Evolutionary conservation across 37 sponge, comb jelly and placozoan genomes (phyloP), one percentile per base, ranked within the genome.

Genomic region (Eunapius fragilis): DNA sequence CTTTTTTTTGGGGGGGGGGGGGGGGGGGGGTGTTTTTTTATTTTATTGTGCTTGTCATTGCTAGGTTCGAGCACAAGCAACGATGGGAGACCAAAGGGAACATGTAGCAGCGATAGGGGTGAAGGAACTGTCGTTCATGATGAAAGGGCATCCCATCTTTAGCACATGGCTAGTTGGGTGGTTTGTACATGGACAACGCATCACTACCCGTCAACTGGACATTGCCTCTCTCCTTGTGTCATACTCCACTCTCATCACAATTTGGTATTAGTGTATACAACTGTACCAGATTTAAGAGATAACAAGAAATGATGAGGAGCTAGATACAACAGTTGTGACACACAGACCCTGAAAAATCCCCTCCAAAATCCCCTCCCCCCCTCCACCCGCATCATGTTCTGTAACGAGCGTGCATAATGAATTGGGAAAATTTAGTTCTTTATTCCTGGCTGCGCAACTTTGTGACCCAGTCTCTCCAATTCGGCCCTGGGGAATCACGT

Each of bases 11-110:
- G n/a, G n/a, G n/a, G n/a, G n/a, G n/a, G n/a, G n/a, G n/a, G n/a
- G n/a, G n/a, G n/a, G n/a, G n/a, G n/a, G n/a, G n/a, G n/a, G n/a
- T 4, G 31, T 34, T n/a, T 79, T 38, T 17, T 28, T 80, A 1
- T 5, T 79, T 74, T 68, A 78, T 71, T 3, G 27, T 17, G 35
- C 2, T 41, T 48, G 41, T 45, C 14, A 35, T 28, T 30, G 27
- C 74, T 24, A 92, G 93, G 24, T 88, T 89, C 79, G 87, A 93
- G 31, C 88, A 71, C 47, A 93, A 93, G 81, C 80, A 93, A 45
- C 75, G 78, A 17, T 93, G 93, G 93, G 93, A 94, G 79, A 90
- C 50, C n/a, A 90, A 94, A 31, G 85, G 88, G 12, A 94, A 94
- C 86, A 90, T 94, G 94, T 94, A 67, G 76, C 14, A 58, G 58